Evolutionary conservation across 2,113 vertebrate genomes (phyloP).

Genomic region (Onychorhynchus coronatus): DNA sequence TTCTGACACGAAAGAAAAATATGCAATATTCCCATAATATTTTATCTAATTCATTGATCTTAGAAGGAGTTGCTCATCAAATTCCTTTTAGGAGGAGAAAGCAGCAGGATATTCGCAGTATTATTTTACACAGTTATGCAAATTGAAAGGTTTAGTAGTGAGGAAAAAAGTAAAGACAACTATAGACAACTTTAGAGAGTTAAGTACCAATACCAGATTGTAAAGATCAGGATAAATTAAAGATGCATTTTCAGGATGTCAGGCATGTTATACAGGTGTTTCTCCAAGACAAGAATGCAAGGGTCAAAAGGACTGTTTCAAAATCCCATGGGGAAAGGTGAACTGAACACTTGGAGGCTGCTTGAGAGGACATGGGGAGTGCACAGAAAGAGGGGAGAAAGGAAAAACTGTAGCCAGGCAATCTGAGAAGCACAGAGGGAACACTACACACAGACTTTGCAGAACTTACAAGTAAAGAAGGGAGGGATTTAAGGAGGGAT

Average conservation of each 20-base stretch:
- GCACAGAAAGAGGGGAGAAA: background rate
- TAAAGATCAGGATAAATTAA: too few species aligned
- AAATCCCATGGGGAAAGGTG: background rate
- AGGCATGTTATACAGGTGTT: background rate
- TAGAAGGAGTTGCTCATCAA: background rate
- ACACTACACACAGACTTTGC: background rate
- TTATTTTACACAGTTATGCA: background rate
- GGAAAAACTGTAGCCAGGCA: background rate
- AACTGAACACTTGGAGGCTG: background rate
- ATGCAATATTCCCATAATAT: rapidly evolving
- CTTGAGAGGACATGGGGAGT: background rate
- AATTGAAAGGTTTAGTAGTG: background rate
- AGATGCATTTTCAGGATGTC: too few species aligned
- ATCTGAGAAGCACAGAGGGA: background rate
- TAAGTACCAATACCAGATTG: background rate
- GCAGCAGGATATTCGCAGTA: background rate
- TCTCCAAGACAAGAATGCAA: background rate
- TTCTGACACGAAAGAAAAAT: background rate
- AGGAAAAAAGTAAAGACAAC: background rate
- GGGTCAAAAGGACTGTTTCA: background rate
- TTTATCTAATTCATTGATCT: background rate
- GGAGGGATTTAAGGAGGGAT: background rate
- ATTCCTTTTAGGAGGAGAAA: background rate
- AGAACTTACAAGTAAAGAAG: background rate
- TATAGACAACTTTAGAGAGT: background rate